Evolutionary conservation across 2,888 invertebrate genomes (phyloP).

Genomic region (Cryptosula pallasiana): DNA sequence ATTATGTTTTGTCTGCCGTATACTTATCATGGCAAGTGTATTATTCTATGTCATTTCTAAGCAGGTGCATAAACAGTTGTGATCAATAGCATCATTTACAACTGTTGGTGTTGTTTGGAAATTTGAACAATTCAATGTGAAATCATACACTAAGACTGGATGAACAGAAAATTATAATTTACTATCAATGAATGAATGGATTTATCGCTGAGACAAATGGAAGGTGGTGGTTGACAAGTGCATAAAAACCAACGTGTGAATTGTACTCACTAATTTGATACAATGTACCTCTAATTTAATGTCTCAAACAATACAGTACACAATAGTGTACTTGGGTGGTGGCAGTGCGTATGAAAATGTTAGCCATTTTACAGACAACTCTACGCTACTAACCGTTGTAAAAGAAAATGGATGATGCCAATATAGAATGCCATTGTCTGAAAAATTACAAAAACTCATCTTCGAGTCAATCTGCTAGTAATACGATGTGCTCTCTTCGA

Average conservation of each 20-base stretch:
- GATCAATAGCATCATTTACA: slow-evolving; percentile 2
- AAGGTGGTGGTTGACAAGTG: neutral
- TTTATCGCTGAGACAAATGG: neutral
- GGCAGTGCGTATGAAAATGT: too few relatives aligned
- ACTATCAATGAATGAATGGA: neutral
- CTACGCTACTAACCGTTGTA: too few relatives aligned
- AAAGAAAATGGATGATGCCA: too few relatives aligned
- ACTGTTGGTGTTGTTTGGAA: neutral
- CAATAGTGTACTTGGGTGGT: too few relatives aligned
- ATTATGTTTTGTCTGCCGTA: neutral
- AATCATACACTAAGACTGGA: neutral
- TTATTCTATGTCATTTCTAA: neutral
- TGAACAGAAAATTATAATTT: neutral
- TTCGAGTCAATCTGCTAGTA: too few relatives aligned
- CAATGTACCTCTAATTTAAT: too few relatives aligned
- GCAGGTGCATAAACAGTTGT: neutral
- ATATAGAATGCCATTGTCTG: too few relatives aligned
- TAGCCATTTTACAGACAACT: too few relatives aligned
- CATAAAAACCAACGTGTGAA: neutral
- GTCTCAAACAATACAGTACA: too few relatives aligned
- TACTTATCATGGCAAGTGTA: neutral
- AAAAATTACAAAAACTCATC: too few relatives aligned
- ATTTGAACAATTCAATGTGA: neutral
- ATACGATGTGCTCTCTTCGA: too few relatives aligned
- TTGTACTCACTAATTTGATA: too few relatives aligned